phyloP scores from a whole-genome alignment of 2,113 vertebrate genomes.

The Ailuropoda melanoleuca region DNA sequence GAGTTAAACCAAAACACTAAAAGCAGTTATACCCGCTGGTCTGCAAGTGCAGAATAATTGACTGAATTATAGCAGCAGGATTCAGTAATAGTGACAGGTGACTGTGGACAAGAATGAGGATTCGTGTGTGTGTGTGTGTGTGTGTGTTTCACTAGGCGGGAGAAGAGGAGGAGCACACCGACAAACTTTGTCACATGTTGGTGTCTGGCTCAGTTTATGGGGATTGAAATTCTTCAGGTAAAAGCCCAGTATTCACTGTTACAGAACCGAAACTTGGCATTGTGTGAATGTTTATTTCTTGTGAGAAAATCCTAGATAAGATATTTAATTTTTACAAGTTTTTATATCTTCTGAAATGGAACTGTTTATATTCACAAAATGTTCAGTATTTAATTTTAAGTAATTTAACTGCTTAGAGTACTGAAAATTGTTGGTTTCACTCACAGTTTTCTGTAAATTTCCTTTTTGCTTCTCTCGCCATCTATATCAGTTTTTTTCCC shows the following conservation, averaged over 20 bases:
- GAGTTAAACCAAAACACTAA: neutral
- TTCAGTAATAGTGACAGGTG: neutral
- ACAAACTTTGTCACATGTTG: accelerated
- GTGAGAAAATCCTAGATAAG: neutral
- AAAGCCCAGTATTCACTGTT: neutral
- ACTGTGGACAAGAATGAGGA: neutral
- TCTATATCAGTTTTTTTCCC: neutral
- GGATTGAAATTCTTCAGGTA: neutral
- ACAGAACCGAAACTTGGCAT: neutral
- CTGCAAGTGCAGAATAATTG: neutral
- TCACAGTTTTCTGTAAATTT: neutral
- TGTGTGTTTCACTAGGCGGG: neutral
- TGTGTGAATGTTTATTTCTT: neutral
- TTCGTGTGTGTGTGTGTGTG: neutral
- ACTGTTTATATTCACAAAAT: neutral
- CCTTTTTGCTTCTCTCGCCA: neutral
- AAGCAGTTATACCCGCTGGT: neutral
- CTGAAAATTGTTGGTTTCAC: neutral
- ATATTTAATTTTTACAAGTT: neutral
- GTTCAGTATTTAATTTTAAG: neutral
- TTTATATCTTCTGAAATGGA: neutral
- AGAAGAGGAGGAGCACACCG: slow-evolving; percentile 25
- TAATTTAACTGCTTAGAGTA: neutral
- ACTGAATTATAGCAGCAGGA: neutral
- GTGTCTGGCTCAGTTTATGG: neutral